These are phyloP conservation scores for Octomys mimax DNA, from an alignment of 2,797 vertebrate species.

Conservation along the genomic window DNA sequence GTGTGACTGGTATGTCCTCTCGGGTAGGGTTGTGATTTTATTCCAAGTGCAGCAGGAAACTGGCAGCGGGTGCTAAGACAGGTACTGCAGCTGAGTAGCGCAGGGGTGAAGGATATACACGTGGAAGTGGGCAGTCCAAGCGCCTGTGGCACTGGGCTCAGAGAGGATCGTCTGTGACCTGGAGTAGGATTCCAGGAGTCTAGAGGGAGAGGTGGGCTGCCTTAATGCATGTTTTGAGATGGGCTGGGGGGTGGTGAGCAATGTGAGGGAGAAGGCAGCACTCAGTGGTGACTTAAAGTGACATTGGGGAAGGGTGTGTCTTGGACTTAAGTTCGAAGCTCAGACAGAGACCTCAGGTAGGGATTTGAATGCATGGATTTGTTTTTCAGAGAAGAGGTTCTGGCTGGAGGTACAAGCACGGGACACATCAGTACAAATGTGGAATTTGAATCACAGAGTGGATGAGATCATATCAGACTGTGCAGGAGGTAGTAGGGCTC, in stretches of 20 bases:
- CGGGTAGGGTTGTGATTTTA: neutral
- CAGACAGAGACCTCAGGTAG: neutral
- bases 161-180: neutral
- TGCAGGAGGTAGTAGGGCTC: neutral
- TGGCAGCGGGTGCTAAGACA: neutral
- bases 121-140: neutral
- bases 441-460: slow-evolving; percentile 18
- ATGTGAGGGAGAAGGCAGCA: neutral
- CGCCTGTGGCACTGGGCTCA: neutral
- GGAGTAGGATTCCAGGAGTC: neutral
- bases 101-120: neutral
- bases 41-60: neutral
- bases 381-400: slow-evolving; percentile 13
- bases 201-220: neutral
- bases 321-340: neutral
- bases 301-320: neutral
- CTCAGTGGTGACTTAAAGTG: neutral
- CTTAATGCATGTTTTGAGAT: neutral
- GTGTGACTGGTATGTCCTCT: neutral
- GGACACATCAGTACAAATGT: neutral
- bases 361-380: neutral
- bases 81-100: too few relatives aligned
- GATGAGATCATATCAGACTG: slow-evolving; percentile 54
- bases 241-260: neutral
- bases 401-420: neutral